phyloP scores from a whole-genome alignment of 2,888 invertebrate species.

The Molorchus minor region DNA sequence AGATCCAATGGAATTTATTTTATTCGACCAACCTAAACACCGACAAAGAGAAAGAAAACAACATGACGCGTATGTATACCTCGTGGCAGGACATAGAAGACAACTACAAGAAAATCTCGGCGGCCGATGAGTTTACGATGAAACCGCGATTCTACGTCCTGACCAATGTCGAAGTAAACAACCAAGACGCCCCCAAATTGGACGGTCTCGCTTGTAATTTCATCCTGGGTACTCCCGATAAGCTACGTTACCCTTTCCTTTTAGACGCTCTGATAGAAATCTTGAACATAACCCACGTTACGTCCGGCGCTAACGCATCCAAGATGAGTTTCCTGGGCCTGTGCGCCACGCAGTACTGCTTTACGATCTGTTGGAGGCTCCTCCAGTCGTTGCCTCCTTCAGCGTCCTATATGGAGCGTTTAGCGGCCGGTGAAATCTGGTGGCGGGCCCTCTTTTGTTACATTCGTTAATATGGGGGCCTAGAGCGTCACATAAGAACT shows the following conservation, averaged over 20 bases:
- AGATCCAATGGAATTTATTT: slow-evolving; percentile 84
- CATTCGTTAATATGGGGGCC: slow-evolving; percentile 93
- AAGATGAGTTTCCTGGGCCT: slow-evolving; percentile 70
- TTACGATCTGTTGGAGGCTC: slow-evolving; percentile 84
- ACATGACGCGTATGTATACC: slow-evolving; percentile 71
- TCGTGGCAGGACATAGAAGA: slow-evolving; percentile 82
- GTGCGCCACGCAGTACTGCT: slow-evolving; percentile 91
- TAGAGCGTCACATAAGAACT: slow-evolving; percentile 83
- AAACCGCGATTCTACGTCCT: slow-evolving; percentile 92
- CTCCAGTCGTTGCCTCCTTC: slow-evolving; percentile 90
- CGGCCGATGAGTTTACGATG: slow-evolving; percentile 75
- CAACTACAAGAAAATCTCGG: slow-evolving; percentile 71
- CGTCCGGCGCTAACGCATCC: slow-evolving; percentile 58
- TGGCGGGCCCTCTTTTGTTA: slow-evolving; percentile 76
- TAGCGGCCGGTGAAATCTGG: slow-evolving; percentile 74
- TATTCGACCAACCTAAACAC: slow-evolving; percentile 71
- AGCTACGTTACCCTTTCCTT: slow-evolving; percentile 85
- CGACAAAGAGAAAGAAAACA: slow-evolving; percentile 68
- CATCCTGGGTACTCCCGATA: slow-evolving; percentile 90
- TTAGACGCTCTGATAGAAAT: slow-evolving; percentile 87
- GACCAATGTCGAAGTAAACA: slow-evolving; percentile 76
- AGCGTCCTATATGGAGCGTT: slow-evolving; percentile 83
- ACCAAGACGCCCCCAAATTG: slow-evolving; percentile 87
- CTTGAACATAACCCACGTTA: slow-evolving; percentile 80
- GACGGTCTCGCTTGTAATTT: slow-evolving; percentile 95